Conservation (phyloP, 1,140 invertebrate genomes). For the Formica exsecta region DNA sequence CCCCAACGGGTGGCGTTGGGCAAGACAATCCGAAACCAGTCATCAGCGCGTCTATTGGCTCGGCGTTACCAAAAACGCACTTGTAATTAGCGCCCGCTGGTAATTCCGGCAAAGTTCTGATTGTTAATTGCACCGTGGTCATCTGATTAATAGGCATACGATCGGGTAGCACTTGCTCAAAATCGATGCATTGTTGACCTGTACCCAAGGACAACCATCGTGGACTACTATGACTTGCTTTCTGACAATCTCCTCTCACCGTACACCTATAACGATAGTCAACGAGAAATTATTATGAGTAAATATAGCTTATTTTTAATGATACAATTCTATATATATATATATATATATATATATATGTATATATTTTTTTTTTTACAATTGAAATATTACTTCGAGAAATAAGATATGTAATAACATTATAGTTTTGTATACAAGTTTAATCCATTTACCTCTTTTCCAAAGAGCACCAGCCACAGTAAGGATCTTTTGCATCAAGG, state of each 20-base stretch:
- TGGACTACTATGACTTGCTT: slow-evolving; percentile 95
- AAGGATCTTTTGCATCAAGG: slow-evolving; percentile 96
- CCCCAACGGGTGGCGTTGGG: slow-evolving; percentile 92
- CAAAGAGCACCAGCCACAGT: slow-evolving; percentile 99
- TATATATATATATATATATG: no score
- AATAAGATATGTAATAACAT: not conserved
- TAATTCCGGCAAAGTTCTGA: slow-evolving; percentile 95
- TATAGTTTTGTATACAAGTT: not conserved
- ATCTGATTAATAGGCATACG: slow-evolving; percentile 95
- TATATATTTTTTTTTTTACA: no score
- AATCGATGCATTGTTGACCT: slow-evolving; percentile 98
- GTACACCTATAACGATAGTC: slow-evolving; percentile 90
- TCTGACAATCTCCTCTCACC: slow-evolving; percentile 94
- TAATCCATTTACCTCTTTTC: slow-evolving; percentile 92
- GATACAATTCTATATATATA: slow-evolving; percentile 13
- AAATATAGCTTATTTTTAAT: slow-evolving; percentile 51
- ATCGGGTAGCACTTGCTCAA: slow-evolving; percentile 96
- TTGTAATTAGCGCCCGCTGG: slow-evolving; percentile 96
- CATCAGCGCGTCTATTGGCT: slow-evolving; percentile 94
- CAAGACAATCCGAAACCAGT: slow-evolving; percentile 94
- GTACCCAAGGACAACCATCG: slow-evolving; percentile 97
- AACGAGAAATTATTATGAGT: slow-evolving; percentile 8
- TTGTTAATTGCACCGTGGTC: slow-evolving; percentile 94
- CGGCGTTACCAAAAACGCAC: slow-evolving; percentile 95
- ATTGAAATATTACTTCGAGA: no score